A percentile compares a stretch with the other conserved stretches of the same genome.
Evolutionary conservation across 1,140 invertebrate genomes (phyloP).

Genomic region (Uloborus diversus): DNA sequence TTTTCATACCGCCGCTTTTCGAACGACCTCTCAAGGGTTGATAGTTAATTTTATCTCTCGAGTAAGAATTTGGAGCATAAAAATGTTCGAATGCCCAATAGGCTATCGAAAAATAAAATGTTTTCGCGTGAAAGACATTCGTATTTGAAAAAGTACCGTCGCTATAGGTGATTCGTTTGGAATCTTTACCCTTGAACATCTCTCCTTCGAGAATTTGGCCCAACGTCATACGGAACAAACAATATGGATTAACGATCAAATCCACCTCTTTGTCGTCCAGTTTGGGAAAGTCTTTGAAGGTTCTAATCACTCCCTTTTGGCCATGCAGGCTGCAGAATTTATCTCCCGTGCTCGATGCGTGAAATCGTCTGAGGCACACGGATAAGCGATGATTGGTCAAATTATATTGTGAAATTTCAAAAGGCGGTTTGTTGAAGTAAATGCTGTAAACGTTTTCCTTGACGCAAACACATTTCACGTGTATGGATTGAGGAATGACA

Average conservation of each 20-base stretch:
- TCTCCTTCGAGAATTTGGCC: slow-evolving; percentile 20
- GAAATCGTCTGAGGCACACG: not conserved
- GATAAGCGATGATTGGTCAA: not conserved
- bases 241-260: slow-evolving; percentile 14
- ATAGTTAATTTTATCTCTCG: not conserved
- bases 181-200: not conserved
- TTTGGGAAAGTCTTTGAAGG: not conserved
- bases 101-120: not conserved
- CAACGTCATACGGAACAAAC: slow-evolving; percentile 13
- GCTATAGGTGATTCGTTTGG: not conserved
- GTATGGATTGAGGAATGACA: slow-evolving; percentile 8
- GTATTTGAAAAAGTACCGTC: not conserved
- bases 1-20: not conserved
- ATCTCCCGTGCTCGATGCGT: not conserved
- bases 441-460: not conserved
- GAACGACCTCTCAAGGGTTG: slow-evolving; percentile 24
- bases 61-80: not conserved
- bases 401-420: not conserved
- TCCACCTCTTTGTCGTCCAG: not conserved
- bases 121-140: slow-evolving; percentile 2
- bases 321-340: slow-evolving; percentile 27
- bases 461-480: not conserved
- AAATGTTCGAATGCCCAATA: slow-evolving; percentile 21
- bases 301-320: slow-evolving; percentile 13
- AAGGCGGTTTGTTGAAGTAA: slow-evolving; percentile 6